Conservation (phyloP, 2,797 vertebrate genomes). For the Falco novaeseelandiae region DNA sequence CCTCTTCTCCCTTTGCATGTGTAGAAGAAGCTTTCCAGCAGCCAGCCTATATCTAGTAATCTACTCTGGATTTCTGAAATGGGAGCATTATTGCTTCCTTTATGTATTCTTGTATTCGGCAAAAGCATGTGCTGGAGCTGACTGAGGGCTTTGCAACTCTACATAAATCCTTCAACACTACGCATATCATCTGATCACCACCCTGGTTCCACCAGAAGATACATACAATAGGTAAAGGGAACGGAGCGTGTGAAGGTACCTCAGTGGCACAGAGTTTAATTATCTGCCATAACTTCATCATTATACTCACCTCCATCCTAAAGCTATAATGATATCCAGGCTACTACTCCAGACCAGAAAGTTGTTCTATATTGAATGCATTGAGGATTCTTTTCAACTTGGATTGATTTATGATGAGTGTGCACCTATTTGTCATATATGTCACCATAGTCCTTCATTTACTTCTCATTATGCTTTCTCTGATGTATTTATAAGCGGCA, state of each 20-base stretch:
- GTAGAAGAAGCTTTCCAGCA: background rate
- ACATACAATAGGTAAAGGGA: background rate
- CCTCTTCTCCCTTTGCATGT: background rate
- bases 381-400: background rate
- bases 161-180: background rate
- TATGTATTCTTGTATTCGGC: background rate
- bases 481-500: background rate
- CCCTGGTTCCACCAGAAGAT: background rate
- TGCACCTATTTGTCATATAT: background rate
- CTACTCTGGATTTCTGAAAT: background rate
- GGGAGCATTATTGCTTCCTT: background rate
- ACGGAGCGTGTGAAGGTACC: accelerated
- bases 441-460: background rate
- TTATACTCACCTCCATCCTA: background rate
- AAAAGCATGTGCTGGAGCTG: background rate
- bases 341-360: background rate
- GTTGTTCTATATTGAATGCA: background rate
- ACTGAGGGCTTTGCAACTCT: background rate
- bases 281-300: background rate
- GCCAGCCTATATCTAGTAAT: background rate
- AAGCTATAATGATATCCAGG: background rate
- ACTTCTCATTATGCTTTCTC: background rate
- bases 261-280: background rate
- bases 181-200: background rate
- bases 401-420: background rate